These are phyloP conservation scores for Cetonia aurata DNA, from an alignment of 2,888 invertebrate genomes.

Conservation along the genomic window DNA sequence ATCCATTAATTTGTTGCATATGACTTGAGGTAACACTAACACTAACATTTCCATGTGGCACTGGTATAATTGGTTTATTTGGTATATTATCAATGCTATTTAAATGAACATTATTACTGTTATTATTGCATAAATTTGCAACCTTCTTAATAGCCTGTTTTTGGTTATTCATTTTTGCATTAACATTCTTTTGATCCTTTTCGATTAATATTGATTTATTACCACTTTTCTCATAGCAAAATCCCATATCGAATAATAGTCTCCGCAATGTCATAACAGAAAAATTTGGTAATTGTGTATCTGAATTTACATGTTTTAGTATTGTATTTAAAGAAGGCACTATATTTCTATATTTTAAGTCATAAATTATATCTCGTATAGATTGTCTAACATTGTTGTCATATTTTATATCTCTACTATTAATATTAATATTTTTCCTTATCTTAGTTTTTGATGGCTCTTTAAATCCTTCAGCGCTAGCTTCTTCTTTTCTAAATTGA, in stretches of 20 bases:
- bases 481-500: constrained; percentile 65
- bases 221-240: constrained; percentile 63
- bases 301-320: constrained; percentile 60
- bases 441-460: constrained; percentile 64
- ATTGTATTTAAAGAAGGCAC: constrained; percentile 63
- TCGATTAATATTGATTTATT: constrained; percentile 63
- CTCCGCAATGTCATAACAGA: constrained; percentile 64
- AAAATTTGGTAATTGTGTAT: constrained; percentile 61
- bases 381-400: constrained; percentile 61
- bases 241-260: constrained; percentile 65
- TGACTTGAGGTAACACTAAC: constrained; percentile 38
- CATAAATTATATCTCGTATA: constrained; percentile 62
- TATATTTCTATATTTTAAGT: constrained; percentile 61
- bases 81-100: constrained; percentile 8
- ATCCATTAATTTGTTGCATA: constrained; percentile 46
- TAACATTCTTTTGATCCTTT: constrained; percentile 49
- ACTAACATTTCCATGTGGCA: constrained; percentile 43
- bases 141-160: constrained; percentile 14
- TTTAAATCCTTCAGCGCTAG: constrained; percentile 63
- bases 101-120: constrained; percentile 14
- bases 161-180: constrained; percentile 20
- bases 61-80: constrained; percentile 33
- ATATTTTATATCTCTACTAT: constrained; percentile 64
- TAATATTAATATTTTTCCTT: constrained; percentile 63
- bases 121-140: constrained; percentile 31